Conservation (phyloP, 2,888 invertebrate species). For the Octonoba sinensis region DNA sequence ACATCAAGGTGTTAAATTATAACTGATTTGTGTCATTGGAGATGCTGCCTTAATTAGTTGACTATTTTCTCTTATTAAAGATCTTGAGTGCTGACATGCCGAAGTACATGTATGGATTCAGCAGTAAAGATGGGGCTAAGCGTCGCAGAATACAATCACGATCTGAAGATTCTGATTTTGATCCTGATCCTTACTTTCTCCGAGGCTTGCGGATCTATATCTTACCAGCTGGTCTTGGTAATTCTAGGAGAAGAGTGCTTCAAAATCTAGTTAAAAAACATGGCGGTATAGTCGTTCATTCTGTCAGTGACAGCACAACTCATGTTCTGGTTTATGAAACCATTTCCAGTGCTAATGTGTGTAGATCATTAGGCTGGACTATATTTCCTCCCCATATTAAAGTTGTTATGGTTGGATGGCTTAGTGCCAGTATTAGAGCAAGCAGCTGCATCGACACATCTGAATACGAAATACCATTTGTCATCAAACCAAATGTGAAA, state of each 20-base stretch:
- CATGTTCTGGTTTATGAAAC: slow-evolving; percentile 39
- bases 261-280: slow-evolving; percentile 20
- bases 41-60: no score
- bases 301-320: slow-evolving; percentile 1
- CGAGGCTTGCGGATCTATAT: slow-evolving; percentile 5
- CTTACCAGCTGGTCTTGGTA: background rate
- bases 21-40: no score
- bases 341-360: slow-evolving; percentile 12
- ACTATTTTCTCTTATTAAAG: no score
- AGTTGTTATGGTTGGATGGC: slow-evolving; percentile 16
- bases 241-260: slow-evolving; percentile 9
- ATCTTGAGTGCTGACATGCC: no score
- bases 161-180: background rate
- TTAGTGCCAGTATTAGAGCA: slow-evolving; percentile 30
- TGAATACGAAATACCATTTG: slow-evolving; percentile 13
- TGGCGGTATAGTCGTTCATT: slow-evolving; percentile 16
- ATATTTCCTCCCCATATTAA: slow-evolving; percentile 18
- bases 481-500: slow-evolving; percentile 7
- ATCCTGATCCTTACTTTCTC: background rate
- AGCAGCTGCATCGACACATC: slow-evolving; percentile 5
- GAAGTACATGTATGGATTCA: background rate
- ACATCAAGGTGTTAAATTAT: no score
- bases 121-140: background rate
- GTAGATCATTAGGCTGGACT: slow-evolving; percentile 9
- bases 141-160: background rate